phyloP scores from a whole-genome alignment of 2,888 invertebrate species.

The Ophraella communa region DNA sequence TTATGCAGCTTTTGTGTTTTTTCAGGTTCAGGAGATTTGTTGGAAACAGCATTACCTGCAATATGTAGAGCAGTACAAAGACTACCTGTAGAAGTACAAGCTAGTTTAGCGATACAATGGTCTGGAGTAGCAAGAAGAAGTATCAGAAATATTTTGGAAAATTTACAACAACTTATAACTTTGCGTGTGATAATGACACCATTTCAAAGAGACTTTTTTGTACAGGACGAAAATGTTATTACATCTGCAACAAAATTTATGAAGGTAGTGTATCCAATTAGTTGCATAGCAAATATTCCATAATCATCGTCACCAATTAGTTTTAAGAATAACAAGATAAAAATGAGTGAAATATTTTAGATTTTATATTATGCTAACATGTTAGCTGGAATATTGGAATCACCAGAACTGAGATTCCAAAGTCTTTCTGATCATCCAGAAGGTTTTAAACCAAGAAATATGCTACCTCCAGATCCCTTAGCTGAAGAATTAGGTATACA shows the following conservation, averaged over 20 bases:
- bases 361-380: slow-evolving; percentile 89
- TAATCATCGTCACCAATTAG: too few species aligned
- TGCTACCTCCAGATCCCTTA: slow-evolving; percentile 67
- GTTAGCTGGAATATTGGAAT: slow-evolving; percentile 80
- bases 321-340: too few species aligned
- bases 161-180: slow-evolving; percentile 87
- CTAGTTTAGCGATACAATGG: slow-evolving; percentile 82
- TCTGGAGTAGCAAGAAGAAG: slow-evolving; percentile 65
- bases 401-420: slow-evolving; percentile 68
- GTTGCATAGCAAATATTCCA: too few species aligned
- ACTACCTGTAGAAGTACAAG: slow-evolving; percentile 77
- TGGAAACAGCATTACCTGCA: slow-evolving; percentile 82
- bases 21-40: slow-evolving; percentile 76
- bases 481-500: slow-evolving; percentile 78
- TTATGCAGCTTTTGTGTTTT: too few species aligned
- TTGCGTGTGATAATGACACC: slow-evolving; percentile 81
- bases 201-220: slow-evolving; percentile 73
- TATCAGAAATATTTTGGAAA: slow-evolving; percentile 73
- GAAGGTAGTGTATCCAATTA: too few species aligned
- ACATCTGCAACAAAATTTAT: slow-evolving; percentile 87
- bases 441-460: slow-evolving; percentile 55
- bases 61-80: slow-evolving; percentile 78
- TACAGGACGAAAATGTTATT: slow-evolving; percentile 86
- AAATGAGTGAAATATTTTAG: slow-evolving; percentile 56
- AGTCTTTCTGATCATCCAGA: slow-evolving; percentile 58